Evolutionary conservation across 1,140 invertebrate species (phyloP), one percentile per base, ranked within the genome.

Genomic region (Drosophila virilis): DNA sequence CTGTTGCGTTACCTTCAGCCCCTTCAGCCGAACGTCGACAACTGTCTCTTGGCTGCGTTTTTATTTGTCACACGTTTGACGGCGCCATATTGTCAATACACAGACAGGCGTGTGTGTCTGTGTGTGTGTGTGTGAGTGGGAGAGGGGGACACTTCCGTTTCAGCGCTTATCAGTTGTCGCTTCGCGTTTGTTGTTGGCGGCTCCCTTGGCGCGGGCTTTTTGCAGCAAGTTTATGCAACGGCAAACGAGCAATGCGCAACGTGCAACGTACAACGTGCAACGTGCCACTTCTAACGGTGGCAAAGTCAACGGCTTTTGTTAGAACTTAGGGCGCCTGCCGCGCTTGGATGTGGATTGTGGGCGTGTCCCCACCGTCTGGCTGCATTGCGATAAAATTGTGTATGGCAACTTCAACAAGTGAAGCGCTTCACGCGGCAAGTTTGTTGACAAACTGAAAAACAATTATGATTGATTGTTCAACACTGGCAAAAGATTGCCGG

Each of bases 401-500:
- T 55, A 17, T 58, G 52, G 69, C 17, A 84, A 77, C 73, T 84
- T 58, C 43, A 70, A 55, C 78, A 78, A 81, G 78, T 86, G 76
- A 74, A 78, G 42, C 67, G 46, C 54, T 67, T 57, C 64, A 28
- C 32, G 52, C 55, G 43, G 43, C 64, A 62, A 73, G 43, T 79
- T 75, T 80, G 76, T 86, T 86, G 83, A 86, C 83, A 86, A 86
- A 86, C 83, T 86, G 84, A 77, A 72, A 88, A 86, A 86, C 79
- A 86, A 86, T 86, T 86, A 83, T 86, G 83, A 86, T 86, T 86
- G 83, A 86, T 86, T 86, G 79, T 77, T 69, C 65, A 77, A 74
- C 66, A 67, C 46, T 61, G 76, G 22, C 32, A 38, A 15, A 57
- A 45, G 65, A 77, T 69, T 57, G 42, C 51, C 58, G 33, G 9